phyloP scores from a whole-genome alignment of 2,797 vertebrate genomes.

The Characodon lateralis region DNA sequence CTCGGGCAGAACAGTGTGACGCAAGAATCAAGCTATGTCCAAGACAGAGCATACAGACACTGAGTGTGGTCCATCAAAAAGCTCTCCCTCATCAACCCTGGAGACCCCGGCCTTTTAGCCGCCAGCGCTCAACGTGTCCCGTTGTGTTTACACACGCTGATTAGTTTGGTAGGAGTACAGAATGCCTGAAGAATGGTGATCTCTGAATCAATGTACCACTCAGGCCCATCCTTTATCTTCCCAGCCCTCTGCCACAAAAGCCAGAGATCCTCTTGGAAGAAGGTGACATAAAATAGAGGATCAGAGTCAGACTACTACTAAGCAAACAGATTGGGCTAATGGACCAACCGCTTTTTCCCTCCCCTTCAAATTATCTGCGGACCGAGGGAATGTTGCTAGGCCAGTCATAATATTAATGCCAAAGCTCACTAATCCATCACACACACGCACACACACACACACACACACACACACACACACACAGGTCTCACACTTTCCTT shows the following conservation, averaged over 20 bases:
- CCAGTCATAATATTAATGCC: constrained; percentile 86
- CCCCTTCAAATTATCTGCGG: constrained; percentile 92
- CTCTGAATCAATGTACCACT: constrained; percentile 84
- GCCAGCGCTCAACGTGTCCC: constrained; percentile 72
- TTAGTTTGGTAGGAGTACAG: constrained; percentile 86
- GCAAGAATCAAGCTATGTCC: constrained; percentile 30
- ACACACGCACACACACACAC: constrained; percentile 77
- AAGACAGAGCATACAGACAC: constrained; percentile 70
- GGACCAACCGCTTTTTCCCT: constrained; percentile 89
- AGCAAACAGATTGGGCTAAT: constrained; percentile 94
- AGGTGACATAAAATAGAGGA: constrained; percentile 90
- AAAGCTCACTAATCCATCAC: constrained; percentile 92
- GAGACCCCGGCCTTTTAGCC: constrained; percentile 79
- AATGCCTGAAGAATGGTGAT: constrained; percentile 83
- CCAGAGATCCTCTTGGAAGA: constrained; percentile 84
- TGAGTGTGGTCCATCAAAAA: constrained; percentile 83
- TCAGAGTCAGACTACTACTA: constrained; percentile 87
- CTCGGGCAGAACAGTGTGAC: constrained; percentile 14
- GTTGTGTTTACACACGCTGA: constrained; percentile 87
- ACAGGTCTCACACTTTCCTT: constrained; percentile 79
- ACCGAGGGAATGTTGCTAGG: constrained; percentile 87
- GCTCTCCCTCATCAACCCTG: constrained; percentile 86
- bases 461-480: constrained; percentile 68
- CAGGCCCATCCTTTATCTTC: constrained; percentile 68
- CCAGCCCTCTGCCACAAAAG: constrained; percentile 84